Evolutionary conservation across 1,140 invertebrate species (phyloP), one percentile per base, ranked within the genome.

Genomic region (Drosophila sulfurigaster): DNA sequence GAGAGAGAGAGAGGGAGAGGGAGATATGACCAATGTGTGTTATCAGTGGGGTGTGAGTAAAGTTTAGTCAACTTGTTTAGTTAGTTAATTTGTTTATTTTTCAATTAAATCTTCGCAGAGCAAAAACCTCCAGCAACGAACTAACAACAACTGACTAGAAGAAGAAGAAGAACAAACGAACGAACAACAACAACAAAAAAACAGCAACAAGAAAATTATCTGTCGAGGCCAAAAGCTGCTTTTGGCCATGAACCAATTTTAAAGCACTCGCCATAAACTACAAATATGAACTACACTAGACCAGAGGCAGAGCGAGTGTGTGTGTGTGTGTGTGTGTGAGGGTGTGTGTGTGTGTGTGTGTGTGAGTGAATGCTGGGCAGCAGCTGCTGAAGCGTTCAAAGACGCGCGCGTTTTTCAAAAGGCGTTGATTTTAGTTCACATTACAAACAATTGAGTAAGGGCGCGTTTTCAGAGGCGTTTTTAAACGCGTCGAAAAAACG

Each of bases 201-300:
- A 63, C 11, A 10, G 32, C 10, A 64, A 25, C 32, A 52, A 64
- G 35, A 38, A 48, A 60, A 46, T 56, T 64, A 63, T 71, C 51
- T 58, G 76, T 51, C 74, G 80, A 85, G 78, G 82, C 54, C 74
- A 66, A 62, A 25, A 8, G 51, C 41, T 20, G 51, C 20, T 74
- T 16, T 45, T 73, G 79, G 75, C 82, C 82, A 30, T 86, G 82
- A 86, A 86, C 82, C 71, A 86, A 86, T 85, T 85, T 43, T 13
- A 13, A 30, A 20, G 38, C 49, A 57, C 52, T 58, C 38, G 41
- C 7, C 35, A 52, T 38, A 41, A 64, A 48, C 71, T 81, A 66
- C 74, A 69, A 48, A 70, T 38, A 46, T 38, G 46, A 38, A 38
- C 46, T 45, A 49, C 16, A 13, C 38, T 5, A 51, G 28, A 38